phyloP scores from a whole-genome alignment of 2,113 vertebrate species.

The Puffinus mauretanicus region DNA sequence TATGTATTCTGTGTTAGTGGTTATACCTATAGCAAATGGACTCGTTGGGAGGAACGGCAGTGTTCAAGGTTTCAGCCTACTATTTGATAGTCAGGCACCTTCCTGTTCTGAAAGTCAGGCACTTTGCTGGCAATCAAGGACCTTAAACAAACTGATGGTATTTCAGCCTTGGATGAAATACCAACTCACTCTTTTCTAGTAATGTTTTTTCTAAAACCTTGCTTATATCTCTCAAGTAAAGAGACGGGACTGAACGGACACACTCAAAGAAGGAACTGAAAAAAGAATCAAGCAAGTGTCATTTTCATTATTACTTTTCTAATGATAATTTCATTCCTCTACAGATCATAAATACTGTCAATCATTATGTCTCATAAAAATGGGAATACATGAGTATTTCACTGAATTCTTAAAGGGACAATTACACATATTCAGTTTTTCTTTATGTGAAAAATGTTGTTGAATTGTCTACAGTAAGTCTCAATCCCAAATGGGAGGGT shows the following conservation, averaged over 20 bases:
- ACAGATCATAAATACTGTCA: not conserved
- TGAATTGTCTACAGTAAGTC: not conserved
- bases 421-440: not conserved
- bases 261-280: not conserved
- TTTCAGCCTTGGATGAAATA: not conserved
- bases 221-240: not conserved
- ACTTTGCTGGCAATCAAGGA: not conserved
- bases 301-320: not conserved
- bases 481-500: not conserved
- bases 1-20: not conserved
- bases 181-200: not conserved
- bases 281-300: not conserved
- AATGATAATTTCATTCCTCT: not conserved
- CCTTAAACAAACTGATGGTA: not conserved
- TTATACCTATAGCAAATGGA: not conserved
- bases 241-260: not conserved
- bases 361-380: not conserved
- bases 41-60: accelerated
- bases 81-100: not conserved
- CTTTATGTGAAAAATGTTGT: not conserved
- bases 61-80: not conserved
- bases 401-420: not conserved
- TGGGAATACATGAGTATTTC: not conserved
- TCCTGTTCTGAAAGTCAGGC: not conserved
- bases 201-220: not conserved